Conservation (phyloP, 2,888 invertebrate species). For the Imbricaverruca yamaguchii region DNA sequence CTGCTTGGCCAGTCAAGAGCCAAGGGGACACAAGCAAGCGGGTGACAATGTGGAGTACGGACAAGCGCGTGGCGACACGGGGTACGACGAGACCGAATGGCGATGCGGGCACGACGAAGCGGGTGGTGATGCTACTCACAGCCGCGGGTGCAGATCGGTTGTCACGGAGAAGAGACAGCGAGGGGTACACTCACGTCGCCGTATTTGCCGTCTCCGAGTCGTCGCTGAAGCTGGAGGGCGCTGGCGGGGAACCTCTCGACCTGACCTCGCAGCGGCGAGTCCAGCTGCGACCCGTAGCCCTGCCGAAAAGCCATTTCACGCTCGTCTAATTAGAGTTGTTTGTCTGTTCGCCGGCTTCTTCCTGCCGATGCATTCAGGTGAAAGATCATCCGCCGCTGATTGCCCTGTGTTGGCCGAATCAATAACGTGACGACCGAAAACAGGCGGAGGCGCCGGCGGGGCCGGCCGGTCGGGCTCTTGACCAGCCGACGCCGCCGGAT, state of each 20-base stretch:
- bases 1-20: no score
- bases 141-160: no score
- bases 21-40: no score
- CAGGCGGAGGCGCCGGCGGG: background rate
- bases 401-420: background rate
- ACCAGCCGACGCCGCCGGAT: no score
- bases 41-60: no score
- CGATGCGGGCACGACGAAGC: no score
- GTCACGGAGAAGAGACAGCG: no score
- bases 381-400: background rate
- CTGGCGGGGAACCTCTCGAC: slow-evolving; percentile 4
- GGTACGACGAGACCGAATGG: no score
- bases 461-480: no score
- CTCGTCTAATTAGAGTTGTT: background rate
- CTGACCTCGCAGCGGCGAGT: background rate
- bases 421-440: background rate
- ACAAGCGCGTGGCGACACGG: no score
- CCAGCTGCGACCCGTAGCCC: background rate
- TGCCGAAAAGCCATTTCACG: background rate
- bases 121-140: no score
- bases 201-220: background rate
- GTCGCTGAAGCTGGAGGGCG: background rate
- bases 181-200: background rate
- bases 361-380: background rate
- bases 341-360: background rate